phyloP scores from a whole-genome alignment of 2,113 vertebrate species.

The Cynocephalus volans region DNA sequence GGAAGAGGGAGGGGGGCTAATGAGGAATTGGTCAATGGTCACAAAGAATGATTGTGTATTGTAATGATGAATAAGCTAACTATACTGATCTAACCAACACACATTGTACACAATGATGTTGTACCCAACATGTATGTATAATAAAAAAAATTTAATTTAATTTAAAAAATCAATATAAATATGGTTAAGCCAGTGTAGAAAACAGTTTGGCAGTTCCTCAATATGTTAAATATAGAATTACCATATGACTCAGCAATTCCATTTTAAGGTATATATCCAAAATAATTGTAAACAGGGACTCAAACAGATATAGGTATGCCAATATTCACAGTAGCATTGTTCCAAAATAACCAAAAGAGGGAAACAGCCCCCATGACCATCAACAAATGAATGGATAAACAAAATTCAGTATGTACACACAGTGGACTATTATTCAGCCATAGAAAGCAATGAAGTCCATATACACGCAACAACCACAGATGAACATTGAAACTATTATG shows the following conservation, averaged over 20 bases:
- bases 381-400: background rate
- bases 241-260: background rate
- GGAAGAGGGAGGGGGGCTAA: no score
- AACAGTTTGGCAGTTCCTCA: background rate
- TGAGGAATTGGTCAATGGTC: no score
- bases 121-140: no score
- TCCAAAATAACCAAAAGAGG: background rate
- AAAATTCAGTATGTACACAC: background rate
- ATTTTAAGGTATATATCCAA: background rate
- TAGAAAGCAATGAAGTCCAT: background rate
- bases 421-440: background rate
- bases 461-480: background rate
- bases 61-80: no score
- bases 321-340: background rate
- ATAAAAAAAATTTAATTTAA: no score
- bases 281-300: background rate
- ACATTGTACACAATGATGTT: no score
- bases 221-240: background rate
- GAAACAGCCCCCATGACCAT: background rate
- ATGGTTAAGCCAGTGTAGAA: background rate
- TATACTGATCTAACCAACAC: no score
- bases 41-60: no score
- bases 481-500: background rate
- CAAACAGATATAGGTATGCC: background rate
- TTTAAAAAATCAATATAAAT: background rate